Evolutionary conservation across 2,888 invertebrate species (phyloP), one percentile per base, ranked within the genome.

Genomic region (Drosophila putrida): DNA sequence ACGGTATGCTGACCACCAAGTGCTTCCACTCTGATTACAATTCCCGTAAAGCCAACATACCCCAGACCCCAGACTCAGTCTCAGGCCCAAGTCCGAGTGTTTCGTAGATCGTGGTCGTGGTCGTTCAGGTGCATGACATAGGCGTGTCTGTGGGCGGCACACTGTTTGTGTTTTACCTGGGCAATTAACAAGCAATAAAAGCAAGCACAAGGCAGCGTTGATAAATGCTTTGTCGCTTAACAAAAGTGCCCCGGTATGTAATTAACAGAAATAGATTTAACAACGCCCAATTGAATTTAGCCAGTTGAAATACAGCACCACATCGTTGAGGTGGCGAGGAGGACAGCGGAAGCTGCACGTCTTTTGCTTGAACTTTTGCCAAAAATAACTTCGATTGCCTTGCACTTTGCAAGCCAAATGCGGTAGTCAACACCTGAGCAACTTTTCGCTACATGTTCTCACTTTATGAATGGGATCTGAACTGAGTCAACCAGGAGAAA

Each of bases 141-240:
- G 87, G 87, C 78, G 82, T 83, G 73, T 46, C 78, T n/a, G 63
- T 58, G 57, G 54, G 67, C 60, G 65, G 47, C 20, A 38, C 28
- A 36, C 44, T 77, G 49, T 65, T 69, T 77, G 77, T 77, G 63
- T 69, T 82, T 74, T 78, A 78, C 72, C 75, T 70, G 72, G 80
- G 83, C 88, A 85, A 85, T 85, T 85, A 85, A 85, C 83, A 85
- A 79, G 88, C 86, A 82, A 82, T 86, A 88, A 85, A 88, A 69
- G 73, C 78, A 64, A 66, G 70, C 71, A 72, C 41, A 65, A 60
- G 39, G 58, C 74, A 44, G 50, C 55, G 38, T 69, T 80, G 81
- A 80, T 80, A 83, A 80, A 83, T 82, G 80, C 79, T 79, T 79
- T 69, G 64, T 75, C 79, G 76, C 65, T 82, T 68, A 69, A 75